Evolutionary conservation across 2,888 invertebrate species (phyloP), one percentile per base, ranked within the genome.

Genomic region (Melieria picta): DNA sequence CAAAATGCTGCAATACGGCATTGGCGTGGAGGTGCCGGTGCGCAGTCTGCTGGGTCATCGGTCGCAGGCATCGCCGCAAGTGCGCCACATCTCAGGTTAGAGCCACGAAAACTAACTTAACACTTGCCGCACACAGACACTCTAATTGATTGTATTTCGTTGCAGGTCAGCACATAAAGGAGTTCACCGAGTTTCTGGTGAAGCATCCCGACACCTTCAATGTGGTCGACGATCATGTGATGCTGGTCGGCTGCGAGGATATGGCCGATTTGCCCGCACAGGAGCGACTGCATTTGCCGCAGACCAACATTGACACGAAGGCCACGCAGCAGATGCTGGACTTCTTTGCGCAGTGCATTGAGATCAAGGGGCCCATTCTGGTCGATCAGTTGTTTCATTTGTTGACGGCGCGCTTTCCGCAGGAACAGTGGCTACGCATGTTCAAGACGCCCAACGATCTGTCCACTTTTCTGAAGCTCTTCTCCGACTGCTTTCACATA

Each of bases 31-130:
- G 89, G 96, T 99, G 77, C 98, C 98, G 5, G 96, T 99, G 79
- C 96, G 96, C 86, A 97, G 97, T 87, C 90, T 99, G 77, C 90
- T 99, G 74, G 99, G 99, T 0, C 99, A 99, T 88, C 91, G 98
- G 77, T 96, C 96, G 77, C 97, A 96, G 88, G 99, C 99, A 42
- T 95, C 97, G 73, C 96, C 96, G 13, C 98, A 98, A 90, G 97
- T 99, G 78, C 92, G 99, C 75, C 96, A 98, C 87, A 96, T 98
- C 82, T 97, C 97, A 77, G 94, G 93, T 77, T 30, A 9, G 7
- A 30, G 11, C n/a, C 56, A 16, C 56, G n/a, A 13, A 2, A 56
- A 56, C 30, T 13, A 6, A 4, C 5, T 52, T 52, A 7, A 48
- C 1, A 57, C 11, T n/a, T 1, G 7, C 57, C 13, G 6, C 11